Conservation (phyloP, 2,888 invertebrate species). For the Carpatolechia fugitivella region DNA sequence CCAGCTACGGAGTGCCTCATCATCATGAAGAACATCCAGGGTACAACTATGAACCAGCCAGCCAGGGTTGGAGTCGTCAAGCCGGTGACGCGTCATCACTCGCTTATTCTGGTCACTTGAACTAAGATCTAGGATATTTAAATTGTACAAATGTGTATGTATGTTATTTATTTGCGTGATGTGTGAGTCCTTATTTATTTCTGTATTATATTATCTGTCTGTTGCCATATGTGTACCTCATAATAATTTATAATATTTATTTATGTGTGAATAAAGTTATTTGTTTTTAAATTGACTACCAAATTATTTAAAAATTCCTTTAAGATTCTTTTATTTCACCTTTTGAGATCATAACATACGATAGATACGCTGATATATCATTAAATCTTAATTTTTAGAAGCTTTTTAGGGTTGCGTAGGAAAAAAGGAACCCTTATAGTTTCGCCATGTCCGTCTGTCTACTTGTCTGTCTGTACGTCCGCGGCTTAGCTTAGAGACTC, state of each 20-base stretch:
- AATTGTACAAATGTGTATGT: slow-evolving; percentile 34
- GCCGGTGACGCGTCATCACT: slow-evolving; percentile 82
- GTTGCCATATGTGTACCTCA: slow-evolving; percentile 64
- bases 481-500: no score
- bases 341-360: no score
- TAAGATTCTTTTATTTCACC: no score
- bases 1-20: slow-evolving; percentile 83
- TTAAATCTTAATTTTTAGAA: no score
- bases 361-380: no score
- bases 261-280: slow-evolving; percentile 36
- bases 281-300: slow-evolving; percentile 25
- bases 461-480: no score
- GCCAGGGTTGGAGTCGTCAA: slow-evolving; percentile 81
- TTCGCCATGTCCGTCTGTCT: no score
- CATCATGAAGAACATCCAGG: slow-evolving; percentile 80
- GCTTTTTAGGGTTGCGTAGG: no score
- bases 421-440: no score
- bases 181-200: slow-evolving; percentile 30
- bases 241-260: slow-evolving; percentile 45
- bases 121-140: slow-evolving; percentile 36
- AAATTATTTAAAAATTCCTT: neutral
- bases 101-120: slow-evolving; percentile 79
- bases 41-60: slow-evolving; percentile 73
- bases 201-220: slow-evolving; percentile 35
- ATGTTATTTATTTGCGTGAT: slow-evolving; percentile 39